phyloP scores from a whole-genome alignment of 2,113 vertebrate genomes.

The Nerophis ophidion region DNA sequence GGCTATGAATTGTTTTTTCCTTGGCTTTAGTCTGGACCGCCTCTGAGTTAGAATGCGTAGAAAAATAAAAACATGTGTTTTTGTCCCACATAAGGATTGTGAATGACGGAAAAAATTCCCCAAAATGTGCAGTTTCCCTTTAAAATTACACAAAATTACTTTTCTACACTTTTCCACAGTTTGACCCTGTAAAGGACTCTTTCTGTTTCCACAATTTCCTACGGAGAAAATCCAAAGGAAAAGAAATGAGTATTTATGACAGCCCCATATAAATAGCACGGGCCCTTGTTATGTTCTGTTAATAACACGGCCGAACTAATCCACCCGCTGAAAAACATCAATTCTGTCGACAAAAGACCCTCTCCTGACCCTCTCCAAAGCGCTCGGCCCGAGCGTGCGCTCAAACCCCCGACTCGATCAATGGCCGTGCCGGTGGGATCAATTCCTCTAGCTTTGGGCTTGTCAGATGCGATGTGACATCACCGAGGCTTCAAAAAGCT shows the following conservation, averaged over 20 bases:
- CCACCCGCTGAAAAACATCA: conserved; percentile 40
- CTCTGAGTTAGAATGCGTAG: too few relatives aligned
- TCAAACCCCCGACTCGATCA: conserved; percentile 59
- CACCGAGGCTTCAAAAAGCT: conserved; percentile 46
- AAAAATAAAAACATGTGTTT: too few relatives aligned
- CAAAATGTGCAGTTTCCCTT: too few relatives aligned
- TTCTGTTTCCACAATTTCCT: neutral
- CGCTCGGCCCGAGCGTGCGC: conserved; percentile 19
- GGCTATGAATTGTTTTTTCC: too few relatives aligned
- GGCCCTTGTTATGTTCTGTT: too few relatives aligned
- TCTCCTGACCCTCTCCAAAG: conserved; percentile 39
- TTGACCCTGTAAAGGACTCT: neutral
- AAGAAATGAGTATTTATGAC: neutral
- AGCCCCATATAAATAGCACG: conserved; percentile 12
- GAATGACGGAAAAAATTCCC: too few relatives aligned
- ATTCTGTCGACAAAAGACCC: conserved; percentile 51
- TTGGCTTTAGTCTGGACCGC: too few relatives aligned
- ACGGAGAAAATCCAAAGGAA: neutral
- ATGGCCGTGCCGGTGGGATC: conserved; percentile 49
- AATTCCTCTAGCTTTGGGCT: conserved; percentile 47
- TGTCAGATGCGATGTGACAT: conserved; percentile 53
- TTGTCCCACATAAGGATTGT: too few relatives aligned
- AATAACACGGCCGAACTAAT: conserved; percentile 29
- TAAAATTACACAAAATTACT: too few relatives aligned
- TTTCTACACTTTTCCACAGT: too few relatives aligned